A percentile compares a stretch with the other conserved stretches of the same genome.
Evolutionary conservation across 2,888 invertebrate species (phyloP).

Genomic region (Andrena bucephala): DNA sequence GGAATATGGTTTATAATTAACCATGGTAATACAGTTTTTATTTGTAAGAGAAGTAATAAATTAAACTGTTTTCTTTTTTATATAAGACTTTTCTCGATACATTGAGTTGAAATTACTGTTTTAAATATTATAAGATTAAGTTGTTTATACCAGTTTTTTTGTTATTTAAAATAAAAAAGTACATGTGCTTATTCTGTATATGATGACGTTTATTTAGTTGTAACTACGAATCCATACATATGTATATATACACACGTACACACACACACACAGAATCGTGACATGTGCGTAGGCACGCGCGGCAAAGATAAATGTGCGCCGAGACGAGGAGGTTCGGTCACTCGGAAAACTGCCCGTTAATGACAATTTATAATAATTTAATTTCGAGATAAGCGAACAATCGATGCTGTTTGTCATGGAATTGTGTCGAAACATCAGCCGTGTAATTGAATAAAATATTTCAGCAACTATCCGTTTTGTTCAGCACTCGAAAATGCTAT

Average conservation of each 20-base stretch:
- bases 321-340: background rate
- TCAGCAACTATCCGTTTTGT: slow-evolving; percentile 26
- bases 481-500: slow-evolving; percentile 32
- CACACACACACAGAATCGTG: background rate
- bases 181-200: slow-evolving; percentile 34
- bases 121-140: slow-evolving; percentile 39
- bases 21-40: slow-evolving; percentile 49
- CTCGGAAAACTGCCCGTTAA: slow-evolving; percentile 1
- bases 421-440: background rate
- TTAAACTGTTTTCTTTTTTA: slow-evolving; percentile 46
- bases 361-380: slow-evolving; percentile 11
- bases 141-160: slow-evolving; percentile 58
- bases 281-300: background rate
- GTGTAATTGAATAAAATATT: slow-evolving; percentile 29
- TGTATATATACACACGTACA: background rate
- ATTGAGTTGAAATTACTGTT: slow-evolving; percentile 37
- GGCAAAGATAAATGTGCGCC: background rate
- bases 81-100: slow-evolving; percentile 24
- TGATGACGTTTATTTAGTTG: slow-evolving; percentile 26
- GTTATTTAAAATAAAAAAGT: slow-evolving; percentile 56
- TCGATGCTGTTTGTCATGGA: slow-evolving; percentile 6
- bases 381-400: background rate
- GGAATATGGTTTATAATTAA: slow-evolving; percentile 62
- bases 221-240: background rate
- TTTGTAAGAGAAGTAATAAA: slow-evolving; percentile 61